A percentile compares a stretch with the other conserved stretches of the same genome.
Conservation (phyloP, 1,140 invertebrate species). For the Anagrus nilaparvatae region DNA sequence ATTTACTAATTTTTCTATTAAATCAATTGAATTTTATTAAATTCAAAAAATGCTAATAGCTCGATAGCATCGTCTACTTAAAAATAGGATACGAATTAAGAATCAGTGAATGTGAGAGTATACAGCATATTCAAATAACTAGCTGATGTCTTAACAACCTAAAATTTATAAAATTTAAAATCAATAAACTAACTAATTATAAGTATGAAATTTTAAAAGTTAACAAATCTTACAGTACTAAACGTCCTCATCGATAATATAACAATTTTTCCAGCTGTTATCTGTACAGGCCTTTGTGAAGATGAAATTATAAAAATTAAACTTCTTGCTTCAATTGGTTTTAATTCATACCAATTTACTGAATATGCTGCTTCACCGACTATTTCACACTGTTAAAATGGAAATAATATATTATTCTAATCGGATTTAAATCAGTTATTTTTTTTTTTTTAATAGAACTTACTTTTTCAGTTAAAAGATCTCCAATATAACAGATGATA, state of each 20-base stretch:
- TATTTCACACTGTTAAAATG: conserved; percentile 6
- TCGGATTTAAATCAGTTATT: neutral
- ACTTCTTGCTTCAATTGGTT: conserved; percentile 11
- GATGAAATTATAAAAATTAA: conserved; percentile 20
- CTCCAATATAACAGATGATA: conserved; percentile 19
- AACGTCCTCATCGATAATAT: conserved; percentile 22
- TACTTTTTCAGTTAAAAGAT: conserved; percentile 15
- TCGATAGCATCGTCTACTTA: no score
- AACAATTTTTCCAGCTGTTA: conserved; percentile 19
- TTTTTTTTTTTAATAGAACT: neutral
- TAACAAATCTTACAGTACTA: conserved; percentile 14
- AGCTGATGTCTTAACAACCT: conserved; percentile 8
- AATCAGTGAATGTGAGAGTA: no score
- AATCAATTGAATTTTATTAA: no score
- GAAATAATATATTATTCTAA: neutral
- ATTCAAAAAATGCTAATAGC: no score
- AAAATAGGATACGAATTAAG: no score
- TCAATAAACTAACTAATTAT: neutral
- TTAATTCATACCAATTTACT: conserved; percentile 20
- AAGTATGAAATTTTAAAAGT: neutral
- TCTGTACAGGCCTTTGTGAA: conserved; percentile 14
- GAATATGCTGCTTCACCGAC: conserved; percentile 10
- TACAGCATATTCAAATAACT: conserved; percentile 9
- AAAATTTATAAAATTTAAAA: neutral
- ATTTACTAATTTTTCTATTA: no score